Evolutionary conservation across 2,888 invertebrate genomes (phyloP), one percentile per base, ranked within the genome.

Genomic region (Caradrina kadenii): DNA sequence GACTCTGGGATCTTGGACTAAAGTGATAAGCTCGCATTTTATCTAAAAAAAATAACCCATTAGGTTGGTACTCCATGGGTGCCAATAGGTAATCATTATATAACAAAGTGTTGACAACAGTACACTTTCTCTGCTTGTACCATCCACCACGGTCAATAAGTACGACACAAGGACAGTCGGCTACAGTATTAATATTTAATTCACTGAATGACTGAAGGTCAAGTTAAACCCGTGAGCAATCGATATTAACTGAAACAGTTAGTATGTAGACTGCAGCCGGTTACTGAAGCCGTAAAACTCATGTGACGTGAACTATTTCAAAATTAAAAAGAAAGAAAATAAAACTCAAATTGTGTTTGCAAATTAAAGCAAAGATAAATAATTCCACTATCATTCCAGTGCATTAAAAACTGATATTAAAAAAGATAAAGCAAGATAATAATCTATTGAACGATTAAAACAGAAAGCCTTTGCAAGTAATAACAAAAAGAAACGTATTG

Each of bases 171-270:
- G 45, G 17, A 49, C 1, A 31, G 15, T 15, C 21, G 10, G 1
- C 19, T 11, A 31, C 15, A 42, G 4, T 13, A 50, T 76, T 19
- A 76, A 76, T 76, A 59, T 59, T 55, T 69, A 50, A 60, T 70
- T n/a, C 17, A 17, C 31, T 19, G 5, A 61, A 50, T 11, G 53
- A 10, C 13, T 54, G 50, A 75, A 75, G 78, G 74, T 26, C 52
- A 59, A 56, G 62, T 58, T 53, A 39, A 59, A 26, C 22, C 19
- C 11, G 17, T 42, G 4, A 19, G 6, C 22, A 42, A 73, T 73
- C 73, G 55, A 69, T 73, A 69, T 42, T 56, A 22, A 52, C 42
- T 35, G n/a, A 26, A 15, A 35, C 68, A 50, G 53, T 67, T 49
- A 35, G 53, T 67, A 45, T 11, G 45, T 5, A 35, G 15, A 48